Conservation (phyloP, 2,888 invertebrate genomes). For the Spilarctia lutea region DNA sequence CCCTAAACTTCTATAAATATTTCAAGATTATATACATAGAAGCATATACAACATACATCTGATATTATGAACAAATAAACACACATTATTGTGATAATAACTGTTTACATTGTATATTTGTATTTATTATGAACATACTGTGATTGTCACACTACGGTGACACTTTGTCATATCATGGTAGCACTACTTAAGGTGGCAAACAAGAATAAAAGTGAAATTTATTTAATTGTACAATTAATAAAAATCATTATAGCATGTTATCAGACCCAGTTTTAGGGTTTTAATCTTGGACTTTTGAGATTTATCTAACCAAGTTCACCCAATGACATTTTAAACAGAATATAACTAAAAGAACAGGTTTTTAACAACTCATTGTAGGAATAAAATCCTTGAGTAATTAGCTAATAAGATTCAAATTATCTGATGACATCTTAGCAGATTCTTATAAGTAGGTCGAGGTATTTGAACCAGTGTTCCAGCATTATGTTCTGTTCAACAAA, state of each 20-base stretch:
- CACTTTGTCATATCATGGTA: background rate
- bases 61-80: background rate
- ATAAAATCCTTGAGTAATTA: background rate
- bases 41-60: background rate
- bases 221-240: no score
- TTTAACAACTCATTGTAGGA: background rate
- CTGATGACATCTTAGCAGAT: slow-evolving; percentile 1
- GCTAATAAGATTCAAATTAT: background rate
- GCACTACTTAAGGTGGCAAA: background rate
- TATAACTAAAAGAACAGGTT: background rate
- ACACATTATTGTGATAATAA: background rate
- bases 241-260: background rate
- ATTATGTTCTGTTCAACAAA: background rate
- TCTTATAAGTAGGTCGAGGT: slow-evolving; percentile 6
- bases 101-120: background rate
- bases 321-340: background rate
- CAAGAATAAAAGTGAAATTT: background rate
- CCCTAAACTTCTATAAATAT: no score
- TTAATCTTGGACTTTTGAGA: background rate
- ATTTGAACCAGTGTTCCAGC: background rate
- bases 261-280: background rate
- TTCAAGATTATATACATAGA: background rate
- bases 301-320: background rate
- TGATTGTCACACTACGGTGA: background rate
- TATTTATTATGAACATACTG: background rate